Evolutionary conservation across 2,113 vertebrate genomes (phyloP), one percentile per base, ranked within the genome.

Genomic region (Pipra filicauda): DNA sequence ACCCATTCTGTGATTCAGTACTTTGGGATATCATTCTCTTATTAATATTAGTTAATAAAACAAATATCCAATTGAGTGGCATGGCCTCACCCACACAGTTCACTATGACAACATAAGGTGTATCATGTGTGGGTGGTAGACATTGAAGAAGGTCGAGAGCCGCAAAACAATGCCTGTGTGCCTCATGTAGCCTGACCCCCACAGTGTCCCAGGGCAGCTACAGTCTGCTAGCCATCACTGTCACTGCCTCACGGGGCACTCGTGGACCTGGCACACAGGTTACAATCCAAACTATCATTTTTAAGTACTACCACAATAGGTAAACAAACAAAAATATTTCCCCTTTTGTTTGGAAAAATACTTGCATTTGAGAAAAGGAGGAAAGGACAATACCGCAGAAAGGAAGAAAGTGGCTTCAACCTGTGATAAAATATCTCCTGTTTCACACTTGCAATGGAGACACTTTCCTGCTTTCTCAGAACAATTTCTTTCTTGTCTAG

Each of bases 71-170:
- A 19, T 57, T 67, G 26, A 41, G 28, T 62, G 65, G 21, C 35
- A 62, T 2, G 11, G 41, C 15, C 52, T 72, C 41, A 57, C 26
- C 19, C 41, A 27, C 10, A 15, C 43, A 52, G 48, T 39, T 51
- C 23, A 51, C 10, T 19, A 12, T 33, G 41, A 57, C 26, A 70
- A 44, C 22, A 49, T 17, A 12, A 26, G 46, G 65, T 31, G 24
- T 22, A 31, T 0, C 2, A 8, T 19, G 39, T 37, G 37, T 18
- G 26, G 43, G 46, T 41, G 39, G 52, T 62, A 77, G 48, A 41
- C 0, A 1, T 19, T 61, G 58, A 55, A 71, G 58, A 33, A 8
- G n/a, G 80, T 5, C 0, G 1, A 76, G 33, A 67, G 33, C 58
- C 51, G 48, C 35, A 72, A 61, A 57, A 13, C 0, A 1, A 18